A percentile compares a stretch with the other conserved stretches of the same genome.
Evolutionary conservation across 1,140 invertebrate genomes (phyloP).

Genomic region (Helicoverpa armigera): DNA sequence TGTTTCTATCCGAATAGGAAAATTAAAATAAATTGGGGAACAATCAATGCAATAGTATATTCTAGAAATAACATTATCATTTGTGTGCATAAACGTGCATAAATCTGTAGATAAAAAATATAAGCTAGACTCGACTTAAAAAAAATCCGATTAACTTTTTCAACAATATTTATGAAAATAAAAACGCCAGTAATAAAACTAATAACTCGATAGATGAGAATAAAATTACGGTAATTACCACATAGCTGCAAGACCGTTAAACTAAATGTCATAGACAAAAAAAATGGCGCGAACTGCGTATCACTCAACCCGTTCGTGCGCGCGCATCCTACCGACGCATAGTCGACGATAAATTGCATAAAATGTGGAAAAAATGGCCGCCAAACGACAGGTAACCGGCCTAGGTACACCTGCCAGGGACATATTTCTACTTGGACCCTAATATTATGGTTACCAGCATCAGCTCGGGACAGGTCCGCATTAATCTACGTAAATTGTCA

Average conservation of each 20-base stretch:
- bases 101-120: too few relatives aligned
- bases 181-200: not conserved
- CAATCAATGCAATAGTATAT: not conserved
- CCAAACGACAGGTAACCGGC: constrained; percentile 13
- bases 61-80: too few relatives aligned
- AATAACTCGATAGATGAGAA: not conserved
- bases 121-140: not conserved
- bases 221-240: constrained; percentile 2
- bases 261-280: constrained; percentile 35
- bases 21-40: not conserved
- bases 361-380: constrained; percentile 30
- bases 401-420: constrained; percentile 30
- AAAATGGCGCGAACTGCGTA: constrained; percentile 7
- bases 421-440: constrained; percentile 16
- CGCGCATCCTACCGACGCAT: constrained; percentile 7
- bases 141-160: too few relatives aligned
- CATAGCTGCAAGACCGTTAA: constrained; percentile 2
- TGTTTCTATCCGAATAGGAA: constrained; percentile 17
- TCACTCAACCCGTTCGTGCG: constrained; percentile 16
- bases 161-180: too few relatives aligned
- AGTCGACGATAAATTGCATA: constrained; percentile 23
- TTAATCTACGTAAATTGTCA: constrained; percentile 26
- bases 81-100: too few relatives aligned
- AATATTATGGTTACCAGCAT: constrained; percentile 4
- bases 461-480: not conserved